Base-by-base conservation (phyloP, 2,888 invertebrate genomes). In the Campoplex capitator region DNA sequence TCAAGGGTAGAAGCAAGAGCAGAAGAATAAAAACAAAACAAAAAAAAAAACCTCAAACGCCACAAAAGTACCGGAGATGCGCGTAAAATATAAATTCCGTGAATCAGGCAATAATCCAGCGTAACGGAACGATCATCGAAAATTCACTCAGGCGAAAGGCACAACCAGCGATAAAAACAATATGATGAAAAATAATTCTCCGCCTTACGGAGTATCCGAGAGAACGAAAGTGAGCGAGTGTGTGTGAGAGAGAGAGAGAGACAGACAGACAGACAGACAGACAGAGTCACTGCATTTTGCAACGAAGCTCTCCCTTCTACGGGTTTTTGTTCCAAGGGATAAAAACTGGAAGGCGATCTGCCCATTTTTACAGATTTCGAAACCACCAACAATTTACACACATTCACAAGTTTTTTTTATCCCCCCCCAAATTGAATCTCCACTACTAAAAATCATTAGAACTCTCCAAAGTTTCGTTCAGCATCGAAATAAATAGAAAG, bases 31-130 rank as follows among this genome's bases (percentile, higher is more conserved):
- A 71, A 7, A 56, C 38, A 54, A n/a, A n/a, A 71, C 3, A 56
- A 45, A 28, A 1, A 7, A 35, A 62, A 13, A 74, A 68, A 73
- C 35, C 6, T 35, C 18, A 32, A 35, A 70, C 23, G 28, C 16
- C 32, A 48, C 70, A 32, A 18, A 38, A 74, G 42, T 42, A 74
- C 51, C 81, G 81, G 74, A 67, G 74, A 74, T 81, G 45, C 42
- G 68, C 56, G 82, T 75, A 70, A 82, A 82, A 67, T 45, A 81
- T 56, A 77, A 83, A 75, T 75, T 54, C 56, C 45, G 16, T 58
- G 68, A 58, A 75, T 82, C 75, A 56, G 56, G 38, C 23, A 54
- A 54, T 68, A 78, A 78, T 78, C 78, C 56, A 18, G 78, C 78
- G 78, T 68, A 78, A 78, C 68, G 54, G 68, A 13, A 28, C 67